A percentile compares a stretch with the other conserved stretches of the same genome.
These are phyloP conservation scores for Drosophila subsilvestris DNA, from an alignment of 2,888 invertebrate species.

Conservation along the genomic window DNA sequence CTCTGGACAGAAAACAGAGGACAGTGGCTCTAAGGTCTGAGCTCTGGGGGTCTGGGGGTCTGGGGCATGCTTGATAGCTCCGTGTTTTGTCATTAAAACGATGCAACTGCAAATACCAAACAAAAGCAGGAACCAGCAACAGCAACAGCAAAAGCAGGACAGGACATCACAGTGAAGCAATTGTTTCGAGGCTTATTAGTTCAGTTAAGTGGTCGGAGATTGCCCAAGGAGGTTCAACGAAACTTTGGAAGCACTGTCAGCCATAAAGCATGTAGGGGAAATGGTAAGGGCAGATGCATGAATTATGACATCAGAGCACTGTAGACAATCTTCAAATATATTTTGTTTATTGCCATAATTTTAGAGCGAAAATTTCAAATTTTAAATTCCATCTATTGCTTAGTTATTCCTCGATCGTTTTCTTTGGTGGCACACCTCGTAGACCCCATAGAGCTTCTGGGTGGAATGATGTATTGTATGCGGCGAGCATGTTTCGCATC, in stretches of 20 bases:
- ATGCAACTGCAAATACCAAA: slow-evolving; percentile 61
- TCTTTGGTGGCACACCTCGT: slow-evolving; percentile 28
- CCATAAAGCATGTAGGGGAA: neutral
- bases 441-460: slow-evolving; percentile 4
- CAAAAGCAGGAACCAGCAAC: slow-evolving; percentile 25
- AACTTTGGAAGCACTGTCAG: neutral
- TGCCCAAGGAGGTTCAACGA: neutral
- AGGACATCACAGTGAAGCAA: slow-evolving; percentile 8
- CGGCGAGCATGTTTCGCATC: slow-evolving; percentile 17
- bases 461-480: slow-evolving; percentile 48
- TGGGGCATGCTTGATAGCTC: slow-evolving; percentile 2
- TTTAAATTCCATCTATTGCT: neutral
- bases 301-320: too few relatives aligned
- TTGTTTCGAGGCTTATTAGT: slow-evolving; percentile 59
- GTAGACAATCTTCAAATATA: too few relatives aligned
- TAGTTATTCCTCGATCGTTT: neutral
- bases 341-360: neutral
- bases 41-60: neutral
- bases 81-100: slow-evolving; percentile 69
- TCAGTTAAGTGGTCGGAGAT: slow-evolving; percentile 47
- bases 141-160: neutral
- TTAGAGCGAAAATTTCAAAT: too few relatives aligned
- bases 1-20: too few relatives aligned
- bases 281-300: too few relatives aligned
- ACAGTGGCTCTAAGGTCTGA: too few relatives aligned